A percentile compares a stretch with the other conserved stretches of the same genome.
phyloP scores from a whole-genome alignment of 2,888 invertebrate species.

The Drosophila crucigera region DNA sequence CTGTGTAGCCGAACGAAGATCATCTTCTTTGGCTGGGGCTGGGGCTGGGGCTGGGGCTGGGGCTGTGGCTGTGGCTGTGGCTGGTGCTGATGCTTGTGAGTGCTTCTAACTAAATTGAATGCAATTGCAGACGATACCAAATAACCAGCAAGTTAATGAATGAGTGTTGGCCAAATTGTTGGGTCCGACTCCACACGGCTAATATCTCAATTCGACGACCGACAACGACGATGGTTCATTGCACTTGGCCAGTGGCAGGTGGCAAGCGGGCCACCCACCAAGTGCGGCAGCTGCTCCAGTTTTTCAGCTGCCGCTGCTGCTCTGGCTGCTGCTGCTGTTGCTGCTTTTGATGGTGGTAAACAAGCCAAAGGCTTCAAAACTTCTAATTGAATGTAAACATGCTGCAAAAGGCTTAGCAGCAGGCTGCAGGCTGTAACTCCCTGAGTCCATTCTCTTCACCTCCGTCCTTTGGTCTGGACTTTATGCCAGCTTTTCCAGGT shows the following conservation, averaged over 20 bases:
- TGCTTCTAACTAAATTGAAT: slow-evolving; percentile 76
- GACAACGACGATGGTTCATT: slow-evolving; percentile 50
- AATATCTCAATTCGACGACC: slow-evolving; percentile 75
- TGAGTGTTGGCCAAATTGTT: slow-evolving; percentile 79
- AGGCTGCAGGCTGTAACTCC: slow-evolving; percentile 8
- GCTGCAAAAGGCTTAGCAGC: slow-evolving; percentile 45
- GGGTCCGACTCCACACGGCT: slow-evolving; percentile 43
- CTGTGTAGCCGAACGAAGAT: slow-evolving; percentile 25
- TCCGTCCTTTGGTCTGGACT: not conserved
- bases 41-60: slow-evolving; percentile 1
- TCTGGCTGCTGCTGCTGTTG: slow-evolving; percentile 1
- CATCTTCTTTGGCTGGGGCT: not conserved
- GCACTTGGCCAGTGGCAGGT: slow-evolving; percentile 46
- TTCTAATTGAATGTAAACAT: slow-evolving; percentile 80
- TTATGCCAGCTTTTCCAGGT: not conserved
- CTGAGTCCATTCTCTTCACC: not conserved
- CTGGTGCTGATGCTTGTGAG: slow-evolving; percentile 25
- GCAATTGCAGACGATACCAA: slow-evolving; percentile 65
- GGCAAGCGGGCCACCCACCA: slow-evolving; percentile 57
- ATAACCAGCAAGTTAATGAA: slow-evolving; percentile 71
- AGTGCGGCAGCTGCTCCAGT: slow-evolving; percentile 51
- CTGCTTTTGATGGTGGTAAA: slow-evolving; percentile 50
- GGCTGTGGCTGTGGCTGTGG: not conserved
- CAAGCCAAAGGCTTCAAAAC: slow-evolving; percentile 59
- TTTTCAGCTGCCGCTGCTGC: slow-evolving; percentile 37